Conservation (phyloP, 2,113 vertebrate genomes). For the Notothenia rossii region DNA sequence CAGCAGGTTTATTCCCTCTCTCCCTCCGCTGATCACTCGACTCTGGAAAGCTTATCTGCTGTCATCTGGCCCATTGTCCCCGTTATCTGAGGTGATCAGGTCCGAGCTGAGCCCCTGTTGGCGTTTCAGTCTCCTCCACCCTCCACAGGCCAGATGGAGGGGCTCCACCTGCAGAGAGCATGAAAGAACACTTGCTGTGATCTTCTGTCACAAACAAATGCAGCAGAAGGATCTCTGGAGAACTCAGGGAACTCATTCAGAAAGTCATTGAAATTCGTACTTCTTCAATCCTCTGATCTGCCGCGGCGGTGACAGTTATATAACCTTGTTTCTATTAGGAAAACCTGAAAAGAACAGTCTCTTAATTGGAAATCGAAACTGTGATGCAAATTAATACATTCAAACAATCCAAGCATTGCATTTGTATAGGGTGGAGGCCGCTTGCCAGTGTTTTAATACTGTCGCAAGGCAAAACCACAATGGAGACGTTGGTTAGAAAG, state of each 20-base stretch:
- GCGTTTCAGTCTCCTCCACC: slow-evolving; percentile 26
- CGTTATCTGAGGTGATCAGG: slow-evolving; percentile 76
- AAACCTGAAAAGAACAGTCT: slow-evolving; percentile 16
- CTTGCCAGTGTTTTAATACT: slow-evolving; percentile 34
- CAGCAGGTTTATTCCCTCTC: slow-evolving; percentile 58
- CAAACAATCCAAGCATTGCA: not conserved
- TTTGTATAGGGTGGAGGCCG: not conserved
- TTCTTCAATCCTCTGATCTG: not conserved
- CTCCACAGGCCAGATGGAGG: slow-evolving; percentile 74
- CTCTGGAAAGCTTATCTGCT: slow-evolving; percentile 72
- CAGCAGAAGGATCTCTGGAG: slow-evolving; percentile 32
- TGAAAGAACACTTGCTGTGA: slow-evolving; percentile 68
- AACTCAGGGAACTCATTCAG: slow-evolving; percentile 20
- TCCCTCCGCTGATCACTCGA: slow-evolving; percentile 45
- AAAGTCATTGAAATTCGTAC: slow-evolving; percentile 4
- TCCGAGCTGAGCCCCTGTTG: slow-evolving; percentile 55
- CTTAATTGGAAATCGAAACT: slow-evolving; percentile 6
- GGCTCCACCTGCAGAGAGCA: slow-evolving; percentile 66
- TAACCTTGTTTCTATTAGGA: slow-evolving; percentile 1
- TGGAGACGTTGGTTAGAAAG: slow-evolving; percentile 78
- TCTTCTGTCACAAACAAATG: slow-evolving; percentile 62
- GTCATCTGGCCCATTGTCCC: slow-evolving; percentile 80
- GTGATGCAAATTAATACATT: slow-evolving; percentile 19
- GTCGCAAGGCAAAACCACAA: slow-evolving; percentile 77
- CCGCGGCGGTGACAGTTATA: not conserved